These are phyloP conservation scores for Chloroclysta siterata DNA, from an alignment of 2,888 invertebrate species.

Conservation along the genomic window DNA sequence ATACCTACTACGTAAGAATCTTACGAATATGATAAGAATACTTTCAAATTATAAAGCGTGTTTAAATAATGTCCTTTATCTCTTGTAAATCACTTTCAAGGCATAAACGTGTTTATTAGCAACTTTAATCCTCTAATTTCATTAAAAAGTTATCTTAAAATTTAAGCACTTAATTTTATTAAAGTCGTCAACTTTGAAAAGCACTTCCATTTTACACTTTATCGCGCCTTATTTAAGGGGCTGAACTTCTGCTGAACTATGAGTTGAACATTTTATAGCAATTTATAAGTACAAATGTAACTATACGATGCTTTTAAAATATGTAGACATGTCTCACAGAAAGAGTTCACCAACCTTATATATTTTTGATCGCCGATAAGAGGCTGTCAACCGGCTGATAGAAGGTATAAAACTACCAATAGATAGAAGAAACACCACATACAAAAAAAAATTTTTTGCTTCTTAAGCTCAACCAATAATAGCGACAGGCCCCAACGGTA, in stretches of 20 bases:
- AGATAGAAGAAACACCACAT: no score
- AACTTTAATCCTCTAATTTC: slow-evolving; percentile 33
- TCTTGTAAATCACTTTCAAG: slow-evolving; percentile 3
- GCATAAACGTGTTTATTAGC: slow-evolving; percentile 18
- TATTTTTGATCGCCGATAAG: no score
- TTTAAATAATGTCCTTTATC: not conserved
- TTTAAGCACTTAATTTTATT: slow-evolving; percentile 36
- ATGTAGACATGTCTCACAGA: not conserved
- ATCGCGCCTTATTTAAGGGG: slow-evolving; percentile 14
- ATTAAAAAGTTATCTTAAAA: slow-evolving; percentile 34
- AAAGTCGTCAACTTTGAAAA: slow-evolving; percentile 33
- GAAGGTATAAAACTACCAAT: no score
- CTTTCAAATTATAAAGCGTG: no score
- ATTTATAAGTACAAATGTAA: no score
- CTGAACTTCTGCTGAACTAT: slow-evolving; percentile 10
- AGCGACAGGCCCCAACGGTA: no score
- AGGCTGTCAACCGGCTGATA: no score
- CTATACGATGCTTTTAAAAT: not conserved
- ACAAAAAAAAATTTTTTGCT: no score
- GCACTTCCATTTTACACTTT: slow-evolving; percentile 27
- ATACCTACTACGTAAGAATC: no score
- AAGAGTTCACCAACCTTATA: not conserved
- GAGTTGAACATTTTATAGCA: not conserved
- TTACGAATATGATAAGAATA: no score
- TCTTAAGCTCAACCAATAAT: no score